Percentiles rank a stretch among this genome's conserved stretches.
Conservation (phyloP, 2,888 invertebrate species). For the Tetragnatha montana region DNA sequence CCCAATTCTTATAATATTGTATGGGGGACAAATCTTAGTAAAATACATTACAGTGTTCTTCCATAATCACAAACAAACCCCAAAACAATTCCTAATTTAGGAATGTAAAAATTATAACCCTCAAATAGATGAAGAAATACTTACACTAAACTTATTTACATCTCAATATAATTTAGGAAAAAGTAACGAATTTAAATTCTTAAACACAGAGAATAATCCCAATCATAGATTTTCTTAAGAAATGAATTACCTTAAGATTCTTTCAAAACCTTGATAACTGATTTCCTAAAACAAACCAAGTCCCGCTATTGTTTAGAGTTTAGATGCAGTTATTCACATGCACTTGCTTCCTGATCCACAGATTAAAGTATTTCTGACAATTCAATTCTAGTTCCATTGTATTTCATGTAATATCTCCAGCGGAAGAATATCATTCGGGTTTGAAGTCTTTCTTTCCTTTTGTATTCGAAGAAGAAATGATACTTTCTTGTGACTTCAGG, state of each 20-base stretch:
- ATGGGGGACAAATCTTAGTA: no score
- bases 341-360: background rate
- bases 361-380: background rate
- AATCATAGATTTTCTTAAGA: background rate
- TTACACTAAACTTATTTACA: no score
- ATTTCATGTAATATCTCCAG: slow-evolving; percentile 38
- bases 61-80: no score
- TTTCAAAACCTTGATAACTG: background rate
- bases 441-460: slow-evolving; percentile 3
- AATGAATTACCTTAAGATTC: background rate
- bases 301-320: background rate
- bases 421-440: slow-evolving; percentile 20
- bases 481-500: slow-evolving; percentile 33
- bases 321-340: background rate
- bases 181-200: no score
- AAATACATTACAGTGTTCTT: no score
- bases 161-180: no score
- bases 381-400: background rate
- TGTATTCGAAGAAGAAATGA: slow-evolving; percentile 62
- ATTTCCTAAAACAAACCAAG: background rate
- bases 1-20: no score
- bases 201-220: no score
- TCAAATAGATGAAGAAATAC: no score
- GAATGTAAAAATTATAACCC: no score
- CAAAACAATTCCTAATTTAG: no score